Conservation (phyloP, 2,113 vertebrate genomes). For the Sula dactylatra region DNA sequence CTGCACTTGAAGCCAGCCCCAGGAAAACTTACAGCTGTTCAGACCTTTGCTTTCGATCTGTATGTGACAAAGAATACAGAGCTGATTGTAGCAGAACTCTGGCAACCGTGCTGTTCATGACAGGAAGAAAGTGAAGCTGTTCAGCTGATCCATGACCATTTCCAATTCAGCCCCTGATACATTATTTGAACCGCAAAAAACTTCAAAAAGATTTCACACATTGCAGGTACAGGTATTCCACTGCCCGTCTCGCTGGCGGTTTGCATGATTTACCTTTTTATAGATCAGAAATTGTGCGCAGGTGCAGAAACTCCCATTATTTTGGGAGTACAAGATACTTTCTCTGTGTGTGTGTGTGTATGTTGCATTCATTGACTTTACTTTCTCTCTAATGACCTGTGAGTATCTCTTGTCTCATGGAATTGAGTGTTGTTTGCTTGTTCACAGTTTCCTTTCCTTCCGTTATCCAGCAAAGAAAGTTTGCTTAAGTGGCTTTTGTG, state of each 20-base stretch:
- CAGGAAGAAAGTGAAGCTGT: neutral
- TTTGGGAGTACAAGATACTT: neutral
- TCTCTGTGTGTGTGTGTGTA: neutral
- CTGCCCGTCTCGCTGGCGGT: neutral
- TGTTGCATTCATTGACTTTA: neutral
- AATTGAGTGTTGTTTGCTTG: constrained; percentile 63
- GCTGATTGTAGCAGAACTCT: neutral
- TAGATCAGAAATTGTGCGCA: neutral
- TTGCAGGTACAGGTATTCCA: neutral
- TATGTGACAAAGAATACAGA: neutral
- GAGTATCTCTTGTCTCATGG: constrained; percentile 48
- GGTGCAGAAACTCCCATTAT: neutral
- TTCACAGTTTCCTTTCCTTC: constrained; percentile 74
- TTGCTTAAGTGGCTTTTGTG: constrained; percentile 63
- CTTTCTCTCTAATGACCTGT: constrained; percentile 39
- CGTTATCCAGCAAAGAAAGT: constrained; percentile 60
- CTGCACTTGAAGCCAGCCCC: neutral
- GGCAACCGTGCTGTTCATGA: neutral
- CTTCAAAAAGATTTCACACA: neutral
- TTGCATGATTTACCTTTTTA: neutral
- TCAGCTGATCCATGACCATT: neutral
- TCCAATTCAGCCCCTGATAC: neutral
- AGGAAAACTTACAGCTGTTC: neutral
- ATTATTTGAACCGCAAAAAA: neutral
- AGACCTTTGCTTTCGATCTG: neutral